Conservation (phyloP, 2,113 vertebrate species). For the Egretta garzetta region DNA sequence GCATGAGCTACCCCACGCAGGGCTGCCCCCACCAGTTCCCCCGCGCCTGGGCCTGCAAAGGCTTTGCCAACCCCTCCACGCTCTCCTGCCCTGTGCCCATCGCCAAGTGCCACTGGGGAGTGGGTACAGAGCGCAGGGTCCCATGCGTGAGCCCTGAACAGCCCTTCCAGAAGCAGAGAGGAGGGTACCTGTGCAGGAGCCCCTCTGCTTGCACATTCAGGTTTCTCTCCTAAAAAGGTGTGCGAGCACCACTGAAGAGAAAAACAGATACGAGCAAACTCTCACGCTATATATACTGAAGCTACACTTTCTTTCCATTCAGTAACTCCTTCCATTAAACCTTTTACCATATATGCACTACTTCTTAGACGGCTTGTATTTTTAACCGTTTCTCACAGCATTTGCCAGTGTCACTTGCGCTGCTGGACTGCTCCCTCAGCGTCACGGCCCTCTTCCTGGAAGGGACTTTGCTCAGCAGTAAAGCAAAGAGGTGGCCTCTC, state of each 20-base stretch:
- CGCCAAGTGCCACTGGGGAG: neutral
- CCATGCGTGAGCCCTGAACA: fast-evolving
- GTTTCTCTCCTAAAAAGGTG: constrained; percentile 18
- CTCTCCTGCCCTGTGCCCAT: fast-evolving
- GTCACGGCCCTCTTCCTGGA: neutral
- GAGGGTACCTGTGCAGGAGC: neutral
- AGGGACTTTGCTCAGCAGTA: neutral
- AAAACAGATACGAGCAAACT: neutral
- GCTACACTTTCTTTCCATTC: constrained; percentile 45
- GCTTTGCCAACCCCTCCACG: fast-evolving
- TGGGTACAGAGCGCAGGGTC: fast-evolving
- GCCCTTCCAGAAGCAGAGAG: neutral
- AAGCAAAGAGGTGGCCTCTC: neutral
- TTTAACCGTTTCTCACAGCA: constrained; percentile 35
- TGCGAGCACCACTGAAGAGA: neutral
- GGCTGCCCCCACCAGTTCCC: neutral
- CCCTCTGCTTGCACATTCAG: neutral
- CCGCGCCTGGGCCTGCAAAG: fast-evolving
- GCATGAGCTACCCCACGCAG: fast-evolving
- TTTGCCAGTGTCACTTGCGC: neutral
- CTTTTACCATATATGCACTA: constrained; percentile 57
- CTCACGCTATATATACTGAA: neutral
- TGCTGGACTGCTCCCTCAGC: neutral
- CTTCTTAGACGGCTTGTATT: neutral
- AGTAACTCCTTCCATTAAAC: constrained; percentile 56